Base-by-base conservation (phyloP, 2,888 invertebrate species). In the Caenorhabditis japonica region DNA sequence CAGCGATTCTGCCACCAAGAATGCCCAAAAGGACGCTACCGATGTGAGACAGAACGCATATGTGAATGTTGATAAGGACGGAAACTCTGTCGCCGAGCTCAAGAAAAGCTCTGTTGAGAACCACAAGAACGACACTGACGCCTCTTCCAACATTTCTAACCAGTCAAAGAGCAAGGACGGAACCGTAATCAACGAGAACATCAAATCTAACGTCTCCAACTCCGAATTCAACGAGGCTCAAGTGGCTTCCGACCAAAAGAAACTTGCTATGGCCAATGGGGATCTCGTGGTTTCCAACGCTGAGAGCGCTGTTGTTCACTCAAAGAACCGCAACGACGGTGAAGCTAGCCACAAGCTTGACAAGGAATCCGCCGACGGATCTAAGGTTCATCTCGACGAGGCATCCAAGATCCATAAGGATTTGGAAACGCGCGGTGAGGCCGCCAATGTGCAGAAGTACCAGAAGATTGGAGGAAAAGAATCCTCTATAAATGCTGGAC, bases 401-500 rank as follows among this genome's bases (percentile, higher is more conserved):
- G 56, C 25, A 25, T 41, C 47, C 36, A 66, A 66, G 4, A 3
- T n/a, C 33, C 66, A 66, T 25, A 15, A 23, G 1, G 66, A 66
- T 38, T 33, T 66, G 43, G 66, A 66, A 25, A 36, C 41, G 15
- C 66, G 66, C 10, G 66, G 66, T 36, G 66, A 66, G n/a, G 39
- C 51, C 10, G 66, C 49, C 12, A n/a, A 41, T 5, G 41, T 43
- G 47, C n/a, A 34, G 19, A 66, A 33, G 27, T 66, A 56, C 8
- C 66, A 66, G 34, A 56, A 66, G n/a, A 23, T 66, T 8, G 66
- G 66, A 41, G 66, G 66, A 49, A 66, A 30, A 3, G 66, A 56
- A 15, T 36, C 30, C 4, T 38, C 41, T 8, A 5, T 43, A 49
- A 34, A 51, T 27, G 25, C 15, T 3, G 66, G 30, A 13, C 56